Conservation (phyloP, 2,797 vertebrate genomes). For the Potorous gilbertii region DNA sequence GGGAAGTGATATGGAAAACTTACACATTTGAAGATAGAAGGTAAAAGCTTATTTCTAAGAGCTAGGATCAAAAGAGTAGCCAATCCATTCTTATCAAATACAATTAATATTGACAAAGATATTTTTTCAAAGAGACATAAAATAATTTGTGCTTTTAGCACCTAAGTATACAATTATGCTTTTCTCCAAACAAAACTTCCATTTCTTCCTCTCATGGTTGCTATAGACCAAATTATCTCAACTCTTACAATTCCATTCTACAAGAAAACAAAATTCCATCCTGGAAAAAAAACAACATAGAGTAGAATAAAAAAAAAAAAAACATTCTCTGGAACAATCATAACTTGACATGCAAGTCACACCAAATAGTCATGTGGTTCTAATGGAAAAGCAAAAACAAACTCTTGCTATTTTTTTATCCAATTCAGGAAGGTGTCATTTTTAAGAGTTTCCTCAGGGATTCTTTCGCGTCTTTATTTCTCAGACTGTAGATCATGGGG, state of each 20-base stretch:
- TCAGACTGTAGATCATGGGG: constrained; percentile 68
- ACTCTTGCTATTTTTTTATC: no score
- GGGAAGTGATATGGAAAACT: no score
- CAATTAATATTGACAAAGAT: not conserved
- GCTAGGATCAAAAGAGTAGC: no score
- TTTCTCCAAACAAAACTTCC: not conserved
- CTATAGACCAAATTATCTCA: not conserved
- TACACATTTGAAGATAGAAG: no score
- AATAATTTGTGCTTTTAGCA: not conserved
- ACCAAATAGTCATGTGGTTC: not conserved
- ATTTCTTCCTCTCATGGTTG: not conserved
- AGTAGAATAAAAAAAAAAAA: not conserved
- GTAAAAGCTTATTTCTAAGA: no score
- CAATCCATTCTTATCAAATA: no score
- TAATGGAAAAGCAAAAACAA: not conserved
- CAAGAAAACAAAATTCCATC: not conserved
- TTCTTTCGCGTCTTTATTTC: constrained; percentile 68
- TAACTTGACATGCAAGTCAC: not conserved
- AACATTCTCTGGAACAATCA: not conserved
- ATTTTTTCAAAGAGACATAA: not conserved
- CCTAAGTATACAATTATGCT: not conserved
- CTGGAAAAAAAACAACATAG: no score
- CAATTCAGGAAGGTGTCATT: not conserved
- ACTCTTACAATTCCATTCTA: no score
- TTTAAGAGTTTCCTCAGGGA: constrained; percentile 56